These are phyloP conservation scores for Brachypteracias leptosomus DNA, from an alignment of 2,113 vertebrate species.

Conservation along the genomic window DNA sequence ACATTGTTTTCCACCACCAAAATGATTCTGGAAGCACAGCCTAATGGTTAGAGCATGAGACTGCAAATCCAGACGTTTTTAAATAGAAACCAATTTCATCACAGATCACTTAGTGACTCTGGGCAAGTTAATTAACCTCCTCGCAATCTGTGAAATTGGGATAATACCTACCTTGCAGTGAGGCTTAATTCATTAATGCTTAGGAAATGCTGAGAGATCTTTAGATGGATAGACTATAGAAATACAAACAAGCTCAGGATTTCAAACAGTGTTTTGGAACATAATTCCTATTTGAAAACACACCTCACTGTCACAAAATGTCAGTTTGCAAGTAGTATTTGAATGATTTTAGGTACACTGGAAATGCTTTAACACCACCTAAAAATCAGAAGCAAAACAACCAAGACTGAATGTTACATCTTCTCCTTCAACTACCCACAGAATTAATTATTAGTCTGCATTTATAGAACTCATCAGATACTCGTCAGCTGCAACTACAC, in stretches of 20 bases:
- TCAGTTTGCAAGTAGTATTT: neutral
- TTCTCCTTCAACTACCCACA: neutral
- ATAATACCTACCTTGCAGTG: conserved; percentile 30
- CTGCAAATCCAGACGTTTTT: neutral
- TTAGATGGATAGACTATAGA: neutral
- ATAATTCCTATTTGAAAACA: neutral
- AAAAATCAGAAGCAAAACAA: neutral
- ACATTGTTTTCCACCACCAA: neutral
- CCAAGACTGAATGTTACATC: neutral
- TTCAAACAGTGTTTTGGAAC: conserved; percentile 4
- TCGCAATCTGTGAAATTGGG: conserved; percentile 21
- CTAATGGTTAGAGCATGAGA: neutral
- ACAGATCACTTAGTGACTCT: conserved; percentile 16
- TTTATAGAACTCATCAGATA: neutral
- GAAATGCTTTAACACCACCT: neutral
- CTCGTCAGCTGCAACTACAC: neutral
- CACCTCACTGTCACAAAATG: neutral
- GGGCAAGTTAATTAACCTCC: conserved; percentile 59
- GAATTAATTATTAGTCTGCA: neutral
- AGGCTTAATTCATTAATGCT: conserved; percentile 44
- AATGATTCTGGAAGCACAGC: neutral
- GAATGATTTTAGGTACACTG: neutral
- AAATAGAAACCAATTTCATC: conserved; percentile 33
- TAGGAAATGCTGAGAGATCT: conserved; percentile 7
- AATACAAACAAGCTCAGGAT: neutral